Base-by-base conservation (phyloP, 2,113 vertebrate genomes). In the Camarhynchus parvulus region DNA sequence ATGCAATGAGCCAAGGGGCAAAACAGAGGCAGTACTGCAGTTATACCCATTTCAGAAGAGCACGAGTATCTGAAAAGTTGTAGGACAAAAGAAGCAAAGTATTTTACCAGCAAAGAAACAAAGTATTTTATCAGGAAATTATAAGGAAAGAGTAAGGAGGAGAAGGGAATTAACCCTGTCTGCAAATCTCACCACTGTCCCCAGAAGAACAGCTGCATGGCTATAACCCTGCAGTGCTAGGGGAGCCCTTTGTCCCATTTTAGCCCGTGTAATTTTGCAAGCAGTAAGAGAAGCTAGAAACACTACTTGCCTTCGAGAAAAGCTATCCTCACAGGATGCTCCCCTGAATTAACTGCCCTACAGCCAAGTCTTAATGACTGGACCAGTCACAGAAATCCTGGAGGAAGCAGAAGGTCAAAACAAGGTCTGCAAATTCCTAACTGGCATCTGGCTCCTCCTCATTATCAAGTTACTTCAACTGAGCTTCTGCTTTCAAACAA, bases 381-480 rank as follows among this genome's bases (percentile, higher is more conserved):
- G 35, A 66, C 55, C 67, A 93, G 41, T 61, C 78, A 91, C 46
- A 66, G 41, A 91, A 89, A 75, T 49, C 47, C 20, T 5, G 7
- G 14, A 92, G 28, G 84, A 88, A 93, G 41, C 19, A 92, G 15
- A 69, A 87, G 46, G 87, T 95, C 87, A 95, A 80, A 87, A 50
- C 21, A 83, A 83, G 50, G 89, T 64, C 88, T 77, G 37, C 42
- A 88, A 91, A 89, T 47, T 85, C 55, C 63, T 59, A 76, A 70
- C 63, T 77, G 47, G 87, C 73, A 92, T 91, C 46, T 91, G 75
- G 78, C 89, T 91, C 84, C 89, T 91, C 94, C 85, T 97, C 82
- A 42, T 75, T 95, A 92, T 88, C 75, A 67, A 25, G 27, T 92
- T 94, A 88, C 87, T 90, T 92, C 63, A 93, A 72, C 75, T 37